Evolutionary conservation across 2,113 vertebrate genomes (phyloP).

Genomic region (Dipodomys stephensi): DNA sequence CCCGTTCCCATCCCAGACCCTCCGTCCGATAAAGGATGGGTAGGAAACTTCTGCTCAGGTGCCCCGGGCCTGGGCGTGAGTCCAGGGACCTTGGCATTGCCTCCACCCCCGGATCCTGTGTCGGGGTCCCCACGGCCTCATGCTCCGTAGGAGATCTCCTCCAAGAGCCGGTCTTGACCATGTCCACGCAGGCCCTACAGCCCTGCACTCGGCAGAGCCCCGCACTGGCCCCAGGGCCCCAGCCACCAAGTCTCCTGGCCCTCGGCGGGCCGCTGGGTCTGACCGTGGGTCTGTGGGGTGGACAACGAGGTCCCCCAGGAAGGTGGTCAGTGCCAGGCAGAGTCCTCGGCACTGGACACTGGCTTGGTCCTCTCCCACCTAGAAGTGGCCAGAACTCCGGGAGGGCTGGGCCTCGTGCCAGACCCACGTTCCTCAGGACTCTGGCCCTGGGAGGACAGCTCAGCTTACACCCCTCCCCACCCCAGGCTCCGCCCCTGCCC

Average conservation of each 20-base stretch:
- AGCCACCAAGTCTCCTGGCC: too few relatives aligned
- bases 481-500: too few relatives aligned
- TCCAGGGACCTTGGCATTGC: not conserved
- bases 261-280: fast-evolving
- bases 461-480: not conserved
- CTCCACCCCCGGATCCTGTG: not conserved
- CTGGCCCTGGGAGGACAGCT: too few relatives aligned
- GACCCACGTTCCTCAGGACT: fast-evolving
- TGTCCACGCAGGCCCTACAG: too few relatives aligned
- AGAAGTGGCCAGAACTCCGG: fast-evolving
- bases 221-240: not conserved
- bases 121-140: fast-evolving
- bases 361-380: not conserved
- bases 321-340: too few relatives aligned
- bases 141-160: too few relatives aligned
- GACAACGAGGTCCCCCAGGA: too few relatives aligned
- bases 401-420: not conserved
- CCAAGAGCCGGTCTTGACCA: not conserved
- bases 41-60: not conserved
- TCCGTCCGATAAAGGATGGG: not conserved
- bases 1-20: fast-evolving
- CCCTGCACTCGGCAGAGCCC: too few relatives aligned
- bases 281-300: fast-evolving
- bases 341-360: not conserved
- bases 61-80: not conserved